Conservation (phyloP, 2,113 vertebrate species). For the Hippocampus zosterae region DNA sequence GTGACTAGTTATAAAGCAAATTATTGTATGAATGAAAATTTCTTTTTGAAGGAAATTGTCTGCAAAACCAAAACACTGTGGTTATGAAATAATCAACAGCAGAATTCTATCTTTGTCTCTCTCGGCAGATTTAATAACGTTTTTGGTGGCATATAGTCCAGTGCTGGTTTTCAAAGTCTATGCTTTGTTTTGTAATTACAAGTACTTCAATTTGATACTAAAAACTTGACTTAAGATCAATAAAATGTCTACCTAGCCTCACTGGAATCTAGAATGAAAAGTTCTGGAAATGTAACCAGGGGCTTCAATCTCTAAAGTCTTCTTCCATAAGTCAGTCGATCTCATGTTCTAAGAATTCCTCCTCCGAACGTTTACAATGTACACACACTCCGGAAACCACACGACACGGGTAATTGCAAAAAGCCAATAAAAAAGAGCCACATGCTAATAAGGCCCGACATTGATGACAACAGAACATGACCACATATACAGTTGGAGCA, state of each 20-base stretch:
- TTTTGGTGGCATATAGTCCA: neutral
- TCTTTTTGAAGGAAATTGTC: too few species aligned
- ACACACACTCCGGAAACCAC: constrained; percentile 53
- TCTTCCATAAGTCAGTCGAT: constrained; percentile 41
- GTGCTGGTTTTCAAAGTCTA: neutral
- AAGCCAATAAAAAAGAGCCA: constrained; percentile 49
- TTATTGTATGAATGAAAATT: too few species aligned
- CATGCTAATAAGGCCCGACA: constrained; percentile 41
- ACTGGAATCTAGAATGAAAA: neutral
- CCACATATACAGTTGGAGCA: constrained; percentile 29
- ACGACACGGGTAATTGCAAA: constrained; percentile 45
- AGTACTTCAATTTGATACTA: neutral
- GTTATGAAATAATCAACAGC: too few species aligned
- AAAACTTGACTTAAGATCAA: neutral
- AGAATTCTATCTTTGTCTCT: too few species aligned
- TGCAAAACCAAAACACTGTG: too few species aligned
- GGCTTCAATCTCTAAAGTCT: constrained; percentile 1
- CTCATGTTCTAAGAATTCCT: constrained; percentile 35
- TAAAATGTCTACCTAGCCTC: neutral
- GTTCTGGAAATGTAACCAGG: neutral
- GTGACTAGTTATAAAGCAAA: too few species aligned
- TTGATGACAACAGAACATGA: constrained; percentile 38
- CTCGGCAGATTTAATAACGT: too few species aligned
- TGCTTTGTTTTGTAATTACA: neutral
- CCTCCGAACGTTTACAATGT: constrained; percentile 52